phyloP scores from a whole-genome alignment of 2,888 invertebrate species.

The Tipula helvola region DNA sequence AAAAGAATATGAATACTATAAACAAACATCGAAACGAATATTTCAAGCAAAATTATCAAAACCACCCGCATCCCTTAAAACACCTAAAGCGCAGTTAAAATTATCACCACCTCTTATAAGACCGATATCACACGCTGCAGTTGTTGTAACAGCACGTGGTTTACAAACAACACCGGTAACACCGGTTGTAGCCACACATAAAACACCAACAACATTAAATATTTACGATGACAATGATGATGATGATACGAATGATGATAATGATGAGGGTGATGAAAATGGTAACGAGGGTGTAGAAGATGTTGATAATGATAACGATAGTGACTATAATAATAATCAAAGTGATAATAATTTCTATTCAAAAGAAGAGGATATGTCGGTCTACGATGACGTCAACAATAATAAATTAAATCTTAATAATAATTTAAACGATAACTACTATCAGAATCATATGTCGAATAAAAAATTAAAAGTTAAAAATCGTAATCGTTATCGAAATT shows the following conservation, averaged over 20 bases:
- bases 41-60: neutral
- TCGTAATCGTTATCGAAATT: neutral
- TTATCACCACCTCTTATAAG: neutral
- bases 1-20: conserved; percentile 11
- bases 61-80: neutral
- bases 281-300: conserved; percentile 1
- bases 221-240: neutral
- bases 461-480: neutral
- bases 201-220: neutral
- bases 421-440: conserved; percentile 7
- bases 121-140: neutral
- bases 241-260: neutral
- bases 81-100: neutral
- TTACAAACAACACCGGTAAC: neutral
- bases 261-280: neutral
- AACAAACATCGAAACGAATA: neutral
- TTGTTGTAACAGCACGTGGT: neutral
- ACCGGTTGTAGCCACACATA: neutral
- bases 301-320: conserved; percentile 17
- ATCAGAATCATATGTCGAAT: neutral
- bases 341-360: conserved; percentile 23
- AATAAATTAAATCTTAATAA: conserved; percentile 30
- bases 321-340: conserved; percentile 18
- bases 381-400: conserved; percentile 34
- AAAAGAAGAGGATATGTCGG: conserved; percentile 31